These are phyloP conservation scores for Xestia xanthographa DNA, from an alignment of 2,888 invertebrate species.

Conservation along the genomic window DNA sequence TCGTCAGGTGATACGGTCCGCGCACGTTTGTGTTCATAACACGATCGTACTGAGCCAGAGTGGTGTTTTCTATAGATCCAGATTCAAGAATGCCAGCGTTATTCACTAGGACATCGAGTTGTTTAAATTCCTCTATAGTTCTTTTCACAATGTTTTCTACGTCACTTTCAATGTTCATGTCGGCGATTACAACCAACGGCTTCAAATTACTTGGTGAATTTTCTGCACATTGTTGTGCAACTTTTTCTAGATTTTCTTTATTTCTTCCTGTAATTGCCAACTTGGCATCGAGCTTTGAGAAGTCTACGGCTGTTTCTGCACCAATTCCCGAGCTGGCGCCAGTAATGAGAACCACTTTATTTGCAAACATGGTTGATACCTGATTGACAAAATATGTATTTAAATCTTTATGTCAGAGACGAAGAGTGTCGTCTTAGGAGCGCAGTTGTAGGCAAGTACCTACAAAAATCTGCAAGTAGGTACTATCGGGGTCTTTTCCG, in stretches of 20 bases:
- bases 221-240: constrained; percentile 90
- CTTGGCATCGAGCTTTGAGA: constrained; percentile 92
- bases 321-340: constrained; percentile 95
- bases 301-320: constrained; percentile 92
- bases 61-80: constrained; percentile 95
- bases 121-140: constrained; percentile 92
- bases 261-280: constrained; percentile 93
- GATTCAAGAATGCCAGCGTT: constrained; percentile 96
- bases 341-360: constrained; percentile 91
- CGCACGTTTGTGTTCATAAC: constrained; percentile 97
- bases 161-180: constrained; percentile 93
- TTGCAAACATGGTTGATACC: constrained; percentile 83
- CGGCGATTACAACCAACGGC: constrained; percentile 91
- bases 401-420: constrained; percentile 16
- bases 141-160: constrained; percentile 92
- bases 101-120: constrained; percentile 95
- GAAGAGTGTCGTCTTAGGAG: not conserved
- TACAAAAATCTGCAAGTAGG: not conserved
- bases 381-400: constrained; percentile 66
- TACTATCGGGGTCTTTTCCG: too few species aligned
- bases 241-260: constrained; percentile 91
- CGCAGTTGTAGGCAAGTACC: not conserved
- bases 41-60: constrained; percentile 95
- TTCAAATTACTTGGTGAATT: constrained; percentile 79
- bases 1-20: constrained; percentile 94